Base-by-base conservation (phyloP, 2,888 invertebrate species). In the Agrenia bidenticulata region DNA sequence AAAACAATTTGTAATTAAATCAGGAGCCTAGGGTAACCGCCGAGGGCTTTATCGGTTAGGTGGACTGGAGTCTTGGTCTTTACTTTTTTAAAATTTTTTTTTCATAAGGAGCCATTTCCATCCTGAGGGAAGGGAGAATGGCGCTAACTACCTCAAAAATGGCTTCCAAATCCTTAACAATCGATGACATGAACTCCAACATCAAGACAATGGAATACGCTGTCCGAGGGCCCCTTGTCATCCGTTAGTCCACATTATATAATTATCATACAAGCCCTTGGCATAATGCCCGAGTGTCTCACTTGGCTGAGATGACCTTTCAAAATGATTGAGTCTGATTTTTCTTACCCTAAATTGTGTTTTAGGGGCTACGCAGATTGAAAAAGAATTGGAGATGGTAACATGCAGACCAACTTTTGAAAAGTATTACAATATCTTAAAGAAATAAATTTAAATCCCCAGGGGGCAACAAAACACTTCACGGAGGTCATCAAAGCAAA, bases 201-300 rank as follows among this genome's bases (percentile, higher is more conserved):
- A 88, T 97, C 58, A 87, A 90, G 76, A 85, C 86, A 69, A 89
- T 99, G 90, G 93, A 99, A 81, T 99, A 99, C 82, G 98, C 98
- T 1, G 98, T 99, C 15, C 86, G 98, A 72, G 99, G 99, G 0
- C 97, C 98, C 0, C 85, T 99, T 67, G 94, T 98, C 57, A 89
- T 89, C 63, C 85, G 66, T 66, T 58, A 45, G 45, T 17, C 56
- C 55, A 55, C 37, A n/a, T 41, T 1, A 21, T 42, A n/a, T n/a
- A 49, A 19, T 26, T 57, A 7, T 23, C n/a, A 21, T 13, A 37
- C 19, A n/a, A 2, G 21, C 24, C 21, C 24, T 19, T 2, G 15
- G 11, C 23, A 13, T 13, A 41, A 49, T 60, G 13, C n/a, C 17
- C 27, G 2, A 54, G 27, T 1, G 24, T n/a, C n/a, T n/a, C n/a